phyloP scores from a whole-genome alignment of 2,888 invertebrate genomes.

The Incurvaria masculella region DNA sequence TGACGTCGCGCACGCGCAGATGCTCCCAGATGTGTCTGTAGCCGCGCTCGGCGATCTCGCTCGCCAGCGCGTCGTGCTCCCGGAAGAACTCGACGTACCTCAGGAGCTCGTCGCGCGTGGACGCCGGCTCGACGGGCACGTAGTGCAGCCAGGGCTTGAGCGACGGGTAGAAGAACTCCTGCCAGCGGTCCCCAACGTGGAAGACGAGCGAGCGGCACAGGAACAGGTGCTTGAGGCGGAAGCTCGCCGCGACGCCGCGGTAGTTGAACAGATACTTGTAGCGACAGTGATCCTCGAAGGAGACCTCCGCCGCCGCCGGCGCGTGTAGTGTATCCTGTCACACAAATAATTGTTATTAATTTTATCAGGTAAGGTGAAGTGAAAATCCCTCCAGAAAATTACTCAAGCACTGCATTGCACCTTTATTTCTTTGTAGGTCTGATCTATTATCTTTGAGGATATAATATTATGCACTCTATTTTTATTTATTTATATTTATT shows the following conservation, averaged over 20 bases:
- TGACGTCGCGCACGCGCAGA: conserved; percentile 75
- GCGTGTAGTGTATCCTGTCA: conserved; percentile 80
- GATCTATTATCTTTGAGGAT: background rate
- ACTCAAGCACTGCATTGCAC: no score
- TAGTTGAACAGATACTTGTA: conserved; percentile 96
- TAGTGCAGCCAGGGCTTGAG: conserved; percentile 96
- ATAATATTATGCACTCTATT: background rate
- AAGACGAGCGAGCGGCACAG: conserved; percentile 90
- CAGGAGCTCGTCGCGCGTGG: conserved; percentile 65
- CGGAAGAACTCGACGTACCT: conserved; percentile 71
- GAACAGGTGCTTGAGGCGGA: conserved; percentile 93
- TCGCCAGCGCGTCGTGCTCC: conserved; percentile 69
- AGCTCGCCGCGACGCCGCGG: conserved; percentile 95
- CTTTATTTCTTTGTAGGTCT: no score
- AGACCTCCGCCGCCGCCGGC: conserved; percentile 80
- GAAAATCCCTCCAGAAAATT: no score
- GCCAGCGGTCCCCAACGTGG: conserved; percentile 92
- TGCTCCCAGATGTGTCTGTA: conserved; percentile 80
- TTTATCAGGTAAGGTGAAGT: background rate
- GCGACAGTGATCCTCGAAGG: conserved; percentile 88
- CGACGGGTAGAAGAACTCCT: conserved; percentile 90
- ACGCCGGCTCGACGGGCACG: conserved; percentile 71
- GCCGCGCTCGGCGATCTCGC: conserved; percentile 80
- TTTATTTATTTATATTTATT: background rate
- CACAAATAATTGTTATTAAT: conserved; percentile 10